A percentile compares a stretch with the other conserved stretches of the same genome.
Evolutionary conservation across 2,797 vertebrate genomes (phyloP).

Genomic region (Cichlasoma orientale): DNA sequence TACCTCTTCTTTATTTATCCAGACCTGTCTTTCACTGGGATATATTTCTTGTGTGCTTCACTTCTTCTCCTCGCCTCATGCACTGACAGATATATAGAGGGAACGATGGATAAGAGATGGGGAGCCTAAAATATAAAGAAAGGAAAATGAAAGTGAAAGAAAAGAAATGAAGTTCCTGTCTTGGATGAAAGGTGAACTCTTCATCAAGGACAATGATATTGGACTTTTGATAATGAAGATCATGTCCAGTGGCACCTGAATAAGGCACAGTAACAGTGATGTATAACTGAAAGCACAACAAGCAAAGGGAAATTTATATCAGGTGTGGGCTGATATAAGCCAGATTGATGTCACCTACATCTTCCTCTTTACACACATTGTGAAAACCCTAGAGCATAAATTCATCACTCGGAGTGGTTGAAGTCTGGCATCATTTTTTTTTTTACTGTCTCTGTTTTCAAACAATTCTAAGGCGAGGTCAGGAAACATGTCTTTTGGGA

Average conservation of each 20-base stretch:
- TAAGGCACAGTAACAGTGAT: not conserved
- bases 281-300: not conserved
- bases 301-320: not conserved
- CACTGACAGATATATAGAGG: conserved; percentile 60
- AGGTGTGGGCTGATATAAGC: not conserved
- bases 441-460: not conserved
- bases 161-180: not conserved
- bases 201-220: conserved; percentile 4
- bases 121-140: conserved; percentile 25
- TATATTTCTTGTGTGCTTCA: conserved; percentile 62
- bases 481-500: conserved; percentile 2
- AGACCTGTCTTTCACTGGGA: conserved; percentile 63
- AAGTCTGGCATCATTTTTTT: conserved; percentile 2
- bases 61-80: conserved; percentile 48
- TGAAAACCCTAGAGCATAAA: not conserved
- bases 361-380: not conserved
- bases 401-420: not conserved
- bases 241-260: not conserved
- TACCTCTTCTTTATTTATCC: conserved; percentile 71
- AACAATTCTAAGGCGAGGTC: not conserved
- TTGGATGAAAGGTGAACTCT: conserved; percentile 20
- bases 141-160: not conserved
- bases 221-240: conserved; percentile 27
- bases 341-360: conserved; percentile 4
- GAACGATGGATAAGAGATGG: conserved; percentile 1